Conservation (phyloP, 1,140 invertebrate genomes). For the Ceratina japonica region DNA sequence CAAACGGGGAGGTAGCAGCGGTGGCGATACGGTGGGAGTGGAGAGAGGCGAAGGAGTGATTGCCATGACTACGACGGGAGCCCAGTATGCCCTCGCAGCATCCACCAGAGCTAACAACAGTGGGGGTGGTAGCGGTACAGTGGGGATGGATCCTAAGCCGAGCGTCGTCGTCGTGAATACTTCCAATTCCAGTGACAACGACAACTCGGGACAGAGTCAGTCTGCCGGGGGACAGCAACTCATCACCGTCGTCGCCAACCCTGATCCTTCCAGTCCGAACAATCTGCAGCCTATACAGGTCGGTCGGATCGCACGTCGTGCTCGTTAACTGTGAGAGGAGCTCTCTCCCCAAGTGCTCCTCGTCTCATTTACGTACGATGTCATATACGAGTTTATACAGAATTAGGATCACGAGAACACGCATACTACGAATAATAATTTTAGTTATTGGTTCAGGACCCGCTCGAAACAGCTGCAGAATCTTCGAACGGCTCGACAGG, state of each 20-base stretch:
- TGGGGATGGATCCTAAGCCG: constrained; percentile 76
- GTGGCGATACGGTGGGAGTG: constrained; percentile 68
- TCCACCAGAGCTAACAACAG: constrained; percentile 74
- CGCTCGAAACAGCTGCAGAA: constrained; percentile 76
- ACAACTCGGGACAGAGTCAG: constrained; percentile 72
- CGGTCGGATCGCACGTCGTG: constrained; percentile 46
- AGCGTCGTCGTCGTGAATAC: constrained; percentile 77
- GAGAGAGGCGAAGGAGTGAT: constrained; percentile 76
- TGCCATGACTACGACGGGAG: constrained; percentile 79
- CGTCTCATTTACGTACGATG: no score
- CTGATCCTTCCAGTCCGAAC: constrained; percentile 76
- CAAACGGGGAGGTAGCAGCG: constrained; percentile 68
- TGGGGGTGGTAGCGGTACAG: constrained; percentile 71
- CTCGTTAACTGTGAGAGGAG: neutral
- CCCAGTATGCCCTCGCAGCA: constrained; percentile 78
- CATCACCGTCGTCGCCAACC: constrained; percentile 77
- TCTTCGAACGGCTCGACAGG: constrained; percentile 78
- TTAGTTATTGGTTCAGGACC: constrained; percentile 77
- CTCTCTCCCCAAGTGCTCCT: no score
- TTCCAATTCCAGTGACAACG: constrained; percentile 75
- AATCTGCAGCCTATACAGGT: constrained; percentile 78
- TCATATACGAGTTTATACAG: no score
- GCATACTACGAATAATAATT: constrained; percentile 67
- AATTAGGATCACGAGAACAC: constrained; percentile 53
- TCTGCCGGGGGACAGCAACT: constrained; percentile 74